These are phyloP conservation scores for Bombus soroeensis DNA, from an alignment of 1,140 invertebrate genomes.

Conservation along the genomic window DNA sequence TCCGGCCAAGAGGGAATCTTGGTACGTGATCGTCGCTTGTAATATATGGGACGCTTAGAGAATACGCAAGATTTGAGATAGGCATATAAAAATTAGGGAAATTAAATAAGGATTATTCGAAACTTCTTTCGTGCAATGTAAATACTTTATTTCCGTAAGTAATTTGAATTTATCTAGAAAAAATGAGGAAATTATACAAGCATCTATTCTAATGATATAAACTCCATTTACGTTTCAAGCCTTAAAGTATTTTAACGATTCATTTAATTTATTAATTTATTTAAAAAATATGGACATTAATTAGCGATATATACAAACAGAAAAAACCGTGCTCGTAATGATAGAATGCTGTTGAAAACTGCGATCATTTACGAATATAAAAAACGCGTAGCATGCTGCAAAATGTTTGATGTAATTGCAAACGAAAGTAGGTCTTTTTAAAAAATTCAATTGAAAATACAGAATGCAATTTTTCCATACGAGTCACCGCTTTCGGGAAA, in stretches of 20 bases:
- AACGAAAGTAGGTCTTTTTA: not conserved
- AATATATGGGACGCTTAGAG: not conserved
- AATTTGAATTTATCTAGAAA: not conserved
- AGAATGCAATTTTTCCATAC: constrained; percentile 9
- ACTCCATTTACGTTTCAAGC: not conserved
- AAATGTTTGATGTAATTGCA: not conserved
- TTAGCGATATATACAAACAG: not conserved
- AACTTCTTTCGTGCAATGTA: no score
- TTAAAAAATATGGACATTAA: not conserved
- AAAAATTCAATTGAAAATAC: constrained; percentile 17
- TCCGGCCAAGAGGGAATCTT: not conserved
- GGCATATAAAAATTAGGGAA: not conserved
- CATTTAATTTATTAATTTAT: not conserved
- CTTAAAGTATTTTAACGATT: not conserved
- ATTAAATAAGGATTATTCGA: not conserved
- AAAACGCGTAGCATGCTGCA: not conserved
- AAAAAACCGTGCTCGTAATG: not conserved
- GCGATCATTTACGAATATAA: not conserved
- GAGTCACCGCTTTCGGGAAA: not conserved
- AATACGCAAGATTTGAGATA: not conserved
- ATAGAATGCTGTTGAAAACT: not conserved
- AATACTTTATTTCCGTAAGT: not conserved
- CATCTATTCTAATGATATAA: not conserved
- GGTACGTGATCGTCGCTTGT: not conserved
- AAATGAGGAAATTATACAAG: not conserved